A percentile compares a stretch with the other conserved stretches of the same genome.
These are phyloP conservation scores for Lontra canadensis DNA, from an alignment of 2,113 vertebrate genomes.

Conservation along the genomic window DNA sequence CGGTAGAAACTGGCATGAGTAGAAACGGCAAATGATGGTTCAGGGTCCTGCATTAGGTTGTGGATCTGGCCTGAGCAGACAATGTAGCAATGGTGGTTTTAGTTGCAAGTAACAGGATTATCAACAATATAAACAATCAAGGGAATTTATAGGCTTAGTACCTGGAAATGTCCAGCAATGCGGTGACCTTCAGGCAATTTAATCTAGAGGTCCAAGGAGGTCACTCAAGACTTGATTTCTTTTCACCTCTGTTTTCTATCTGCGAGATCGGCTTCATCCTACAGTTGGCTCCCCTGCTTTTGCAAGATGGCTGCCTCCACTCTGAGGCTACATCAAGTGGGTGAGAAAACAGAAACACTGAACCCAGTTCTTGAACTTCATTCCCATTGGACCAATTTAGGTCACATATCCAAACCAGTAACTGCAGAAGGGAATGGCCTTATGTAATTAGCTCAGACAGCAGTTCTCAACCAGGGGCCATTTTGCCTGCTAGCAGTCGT, in stretches of 20 bases:
- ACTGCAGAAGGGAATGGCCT: not conserved
- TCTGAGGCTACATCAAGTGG: not conserved
- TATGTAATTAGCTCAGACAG: not conserved
- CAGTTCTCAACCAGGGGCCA: not conserved
- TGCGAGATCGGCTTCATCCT: not conserved
- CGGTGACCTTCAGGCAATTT: not conserved
- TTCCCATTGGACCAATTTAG: not conserved
- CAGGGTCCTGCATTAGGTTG: not conserved
- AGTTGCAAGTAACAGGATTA: not conserved
- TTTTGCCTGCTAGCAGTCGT: not conserved
- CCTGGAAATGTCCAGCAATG: not conserved
- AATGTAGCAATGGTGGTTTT: not conserved
- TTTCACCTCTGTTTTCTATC: not conserved
- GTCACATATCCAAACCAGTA: not conserved
- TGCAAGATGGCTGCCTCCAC: not conserved
- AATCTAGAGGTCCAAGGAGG: not conserved
- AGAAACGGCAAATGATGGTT: not conserved
- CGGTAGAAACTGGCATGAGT: not conserved
- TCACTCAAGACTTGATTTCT: not conserved
- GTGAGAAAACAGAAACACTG: not conserved
- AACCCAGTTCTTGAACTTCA: not conserved
- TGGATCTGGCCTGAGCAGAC: not conserved
- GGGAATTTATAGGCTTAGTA: not conserved
- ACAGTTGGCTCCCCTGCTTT: not conserved
- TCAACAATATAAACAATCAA: not conserved